A percentile compares a stretch with the other conserved stretches of the same genome.
These are phyloP conservation scores for Cerastis rubricosa DNA, from an alignment of 2,888 invertebrate genomes.

Conservation along the genomic window DNA sequence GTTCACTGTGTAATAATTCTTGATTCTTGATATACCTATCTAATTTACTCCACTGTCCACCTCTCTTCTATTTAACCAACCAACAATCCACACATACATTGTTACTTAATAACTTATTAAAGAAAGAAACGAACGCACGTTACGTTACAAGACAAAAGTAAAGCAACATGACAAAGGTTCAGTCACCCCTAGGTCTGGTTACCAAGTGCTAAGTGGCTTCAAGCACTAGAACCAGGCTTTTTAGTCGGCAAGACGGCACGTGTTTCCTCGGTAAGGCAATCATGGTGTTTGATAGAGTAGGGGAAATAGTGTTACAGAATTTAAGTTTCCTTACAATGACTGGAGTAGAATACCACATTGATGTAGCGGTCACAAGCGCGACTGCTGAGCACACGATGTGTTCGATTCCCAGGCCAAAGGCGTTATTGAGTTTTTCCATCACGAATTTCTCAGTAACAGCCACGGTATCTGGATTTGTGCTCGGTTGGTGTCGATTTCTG, in stretches of 20 bases:
- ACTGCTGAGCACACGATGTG: too few relatives aligned
- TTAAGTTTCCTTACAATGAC: not conserved
- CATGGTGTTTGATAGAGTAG: constrained; percentile 5
- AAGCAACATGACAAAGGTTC: constrained; percentile 21
- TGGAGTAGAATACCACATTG: too few relatives aligned
- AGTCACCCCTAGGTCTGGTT: constrained; percentile 27
- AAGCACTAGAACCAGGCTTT: constrained; percentile 12
- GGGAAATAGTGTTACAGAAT: not conserved
- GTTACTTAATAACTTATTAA: constrained; percentile 1
- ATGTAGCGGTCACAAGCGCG: too few relatives aligned
- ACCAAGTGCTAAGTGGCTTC: constrained; percentile 26
- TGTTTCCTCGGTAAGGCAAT: constrained; percentile 46
- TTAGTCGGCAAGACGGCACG: constrained; percentile 24
- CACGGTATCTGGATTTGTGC: too few relatives aligned
- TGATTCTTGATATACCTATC: too few relatives aligned
- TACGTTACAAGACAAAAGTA: constrained; percentile 1
- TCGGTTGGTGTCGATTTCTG: too few relatives aligned
- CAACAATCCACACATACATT: not conserved
- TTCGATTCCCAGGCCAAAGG: too few relatives aligned
- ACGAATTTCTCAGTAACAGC: too few relatives aligned
- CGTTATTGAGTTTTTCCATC: too few relatives aligned
- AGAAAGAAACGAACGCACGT: not conserved
- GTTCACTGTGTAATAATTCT: too few relatives aligned
- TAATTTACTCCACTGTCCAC: not conserved
- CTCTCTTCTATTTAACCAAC: not conserved